phyloP scores from a whole-genome alignment of 2,888 invertebrate species.

The Drosophila longiperda region DNA sequence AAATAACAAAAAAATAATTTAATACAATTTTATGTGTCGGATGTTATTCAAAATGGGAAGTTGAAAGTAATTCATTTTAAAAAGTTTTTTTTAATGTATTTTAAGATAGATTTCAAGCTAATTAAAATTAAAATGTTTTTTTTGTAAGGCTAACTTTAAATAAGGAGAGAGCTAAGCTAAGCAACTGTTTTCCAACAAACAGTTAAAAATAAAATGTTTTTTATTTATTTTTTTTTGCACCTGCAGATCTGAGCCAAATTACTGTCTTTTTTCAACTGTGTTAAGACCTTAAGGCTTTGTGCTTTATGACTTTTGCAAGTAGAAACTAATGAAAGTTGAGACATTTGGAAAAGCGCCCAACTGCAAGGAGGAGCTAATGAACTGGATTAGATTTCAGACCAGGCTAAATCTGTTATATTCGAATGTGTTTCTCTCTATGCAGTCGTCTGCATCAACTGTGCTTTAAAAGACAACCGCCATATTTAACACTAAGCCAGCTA shows the following conservation, averaged over 20 bases:
- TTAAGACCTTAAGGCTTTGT: constrained; percentile 27
- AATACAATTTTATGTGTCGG: not conserved
- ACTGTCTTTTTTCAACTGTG: not conserved
- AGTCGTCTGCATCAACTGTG: constrained; percentile 15
- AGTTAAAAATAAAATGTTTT: not conserved
- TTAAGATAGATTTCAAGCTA: no score
- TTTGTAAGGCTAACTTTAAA: not conserved
- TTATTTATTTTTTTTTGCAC: no score
- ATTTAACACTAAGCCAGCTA: constrained; percentile 40
- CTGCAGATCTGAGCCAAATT: not conserved
- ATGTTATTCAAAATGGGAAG: not conserved
- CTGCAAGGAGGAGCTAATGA: constrained; percentile 66
- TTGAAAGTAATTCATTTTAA: not conserved
- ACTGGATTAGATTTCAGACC: constrained; percentile 57
- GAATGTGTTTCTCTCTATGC: constrained; percentile 20
- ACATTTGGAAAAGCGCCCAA: constrained; percentile 29
- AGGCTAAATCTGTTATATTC: constrained; percentile 12
- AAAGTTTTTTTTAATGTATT: not conserved
- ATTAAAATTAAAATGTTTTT: not conserved
- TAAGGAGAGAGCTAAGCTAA: not conserved
- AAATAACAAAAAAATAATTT: not conserved
- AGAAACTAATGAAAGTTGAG: constrained; percentile 26
- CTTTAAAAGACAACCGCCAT: constrained; percentile 37
- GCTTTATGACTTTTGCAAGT: constrained; percentile 9
- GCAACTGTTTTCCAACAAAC: no score